phyloP scores from a whole-genome alignment of 2,888 invertebrate species.

The Clivina fossor region DNA sequence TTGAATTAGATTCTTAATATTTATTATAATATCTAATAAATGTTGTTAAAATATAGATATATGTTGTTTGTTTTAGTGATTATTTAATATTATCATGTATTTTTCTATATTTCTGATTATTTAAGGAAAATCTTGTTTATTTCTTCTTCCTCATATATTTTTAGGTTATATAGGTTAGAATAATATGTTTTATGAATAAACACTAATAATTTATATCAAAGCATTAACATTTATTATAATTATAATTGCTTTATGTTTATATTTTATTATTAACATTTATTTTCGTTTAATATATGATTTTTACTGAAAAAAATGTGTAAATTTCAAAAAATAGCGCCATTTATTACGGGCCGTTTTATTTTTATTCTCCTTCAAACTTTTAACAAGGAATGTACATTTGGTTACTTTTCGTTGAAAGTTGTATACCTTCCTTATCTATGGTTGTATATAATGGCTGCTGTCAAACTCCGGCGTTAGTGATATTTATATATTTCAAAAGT shows the following conservation, averaged over 20 bases:
- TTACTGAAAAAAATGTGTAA: background rate
- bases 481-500: conserved; percentile 30
- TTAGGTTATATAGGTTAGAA: background rate
- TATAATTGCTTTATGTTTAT: background rate
- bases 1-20: background rate
- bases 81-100: too few relatives aligned
- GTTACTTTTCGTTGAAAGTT: conserved; percentile 31
- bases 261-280: background rate
- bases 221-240: background rate
- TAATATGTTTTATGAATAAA: background rate
- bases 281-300: background rate
- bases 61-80: background rate
- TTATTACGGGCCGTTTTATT: conserved; percentile 8
- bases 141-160: conserved; percentile 7
- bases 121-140: background rate
- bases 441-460: conserved; percentile 34
- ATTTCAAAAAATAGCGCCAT: conserved; percentile 22
- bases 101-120: background rate
- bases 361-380: conserved; percentile 18
- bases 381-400: conserved; percentile 29
- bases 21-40: background rate
- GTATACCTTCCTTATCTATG: too few relatives aligned
- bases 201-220: background rate
- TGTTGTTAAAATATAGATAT: background rate
- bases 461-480: conserved; percentile 34